Base-by-base conservation (phyloP, 1,140 invertebrate species). In the Zaprionus africanus region DNA sequence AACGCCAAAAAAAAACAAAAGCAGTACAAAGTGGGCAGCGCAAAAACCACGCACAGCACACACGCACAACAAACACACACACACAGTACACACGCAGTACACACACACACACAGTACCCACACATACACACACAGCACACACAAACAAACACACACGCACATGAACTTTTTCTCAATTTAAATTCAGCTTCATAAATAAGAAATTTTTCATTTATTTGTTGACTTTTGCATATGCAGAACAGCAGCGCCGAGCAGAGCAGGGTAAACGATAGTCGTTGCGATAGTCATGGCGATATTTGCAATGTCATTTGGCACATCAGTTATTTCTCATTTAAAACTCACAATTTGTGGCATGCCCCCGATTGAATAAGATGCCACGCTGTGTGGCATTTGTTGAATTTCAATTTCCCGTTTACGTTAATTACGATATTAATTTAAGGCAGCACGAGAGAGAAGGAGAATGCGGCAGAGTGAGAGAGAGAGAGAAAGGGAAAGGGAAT, bases 161-260 rank as follows among this genome's bases (percentile, higher is more conserved):
- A 24, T 1, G 3, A 22, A 22, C 9, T 51, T 51, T 51, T 51
- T 22, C 46, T 24, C 46, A 51, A 51, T 51, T 51, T 51, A 51
- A 51, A 24, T 51, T 24, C 41, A 17, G 41, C 41, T 46, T 46
- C 46, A 51, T 24, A 51, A 51, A 51, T 51, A 51, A 24, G 19
- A 51, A 12, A 51, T 51, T 24, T 51, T 51, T 19, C 46, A 51
- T 51, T 46, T 46, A 46, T 46, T 46, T 46, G 41, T 46, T n/a
- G n/a, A 46, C n/a, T 46, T 46, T 46, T 51, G 46, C 46, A 51
- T 22, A 24, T 51, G 46, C 38, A 41, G 38, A 6, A n/a, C 5
- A n/a, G 38, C 5, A n/a, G 38, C 0, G 38, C 15, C 5, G 15
- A 1, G 15, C 13, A n/a, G 38, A 7, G 38, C 5, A 41, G 13